Evolutionary conservation across 1,140 invertebrate species (phyloP), one percentile per base, ranked within the genome.

Genomic region (Leptoteleia sp.): DNA sequence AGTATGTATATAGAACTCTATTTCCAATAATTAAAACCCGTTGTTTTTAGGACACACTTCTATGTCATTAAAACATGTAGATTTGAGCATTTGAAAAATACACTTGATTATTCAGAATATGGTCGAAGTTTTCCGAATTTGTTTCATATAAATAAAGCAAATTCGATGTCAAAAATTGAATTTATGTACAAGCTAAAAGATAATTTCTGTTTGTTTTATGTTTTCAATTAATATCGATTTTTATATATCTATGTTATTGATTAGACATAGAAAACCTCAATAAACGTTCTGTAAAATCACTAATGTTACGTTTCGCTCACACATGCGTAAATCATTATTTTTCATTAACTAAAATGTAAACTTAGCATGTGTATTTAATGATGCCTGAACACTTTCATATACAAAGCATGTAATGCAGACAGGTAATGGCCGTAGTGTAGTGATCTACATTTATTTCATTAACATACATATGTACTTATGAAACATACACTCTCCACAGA

Each of bases 1-100:
- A 64, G 47, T 29, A 62, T 72, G 45, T 62, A 59, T 72, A 64
- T 72, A 64, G 55, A 73, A 55, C 43, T 75, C 43, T 75, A 75
- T 65, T 40, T 67, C 71, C 71, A 67, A 75, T 75, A 12, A 50
- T 54, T 54, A 25, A 67, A 76, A 76, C 43, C 54, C 54, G 25
- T 76, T 37, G 15, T 47, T 35, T 35, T 61, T 67, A 76, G 47
- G 59, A 61, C 45, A 73, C 59, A 67, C 48, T 61, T 59, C 37
- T 64, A 57, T 67, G 45, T 61, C 45, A 13, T 61, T 76, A 54
- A 52, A 67, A 76, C 62, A 76, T n/a, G 29, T 67, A 67, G 68
- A 57, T 57, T 76, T 76, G 72, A 76, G 72, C 72, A 67, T 40
- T 76, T 61, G 33, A 61, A 61, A 48, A 54, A 59, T 75, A 68